phyloP scores from a whole-genome alignment of 2,797 vertebrate species.

The Acanthurus lineatus region DNA sequence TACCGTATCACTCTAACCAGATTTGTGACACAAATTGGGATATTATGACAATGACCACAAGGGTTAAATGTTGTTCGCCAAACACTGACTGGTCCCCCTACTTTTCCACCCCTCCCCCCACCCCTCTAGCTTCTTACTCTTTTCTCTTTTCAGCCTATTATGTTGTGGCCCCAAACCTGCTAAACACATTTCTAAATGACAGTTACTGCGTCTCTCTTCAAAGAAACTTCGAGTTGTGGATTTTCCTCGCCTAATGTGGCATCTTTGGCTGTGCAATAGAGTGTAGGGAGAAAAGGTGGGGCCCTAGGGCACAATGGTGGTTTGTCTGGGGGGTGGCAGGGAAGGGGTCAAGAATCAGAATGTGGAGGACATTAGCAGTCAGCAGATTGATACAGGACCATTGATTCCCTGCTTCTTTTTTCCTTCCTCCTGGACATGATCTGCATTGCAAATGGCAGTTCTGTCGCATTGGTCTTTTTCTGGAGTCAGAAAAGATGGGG shows the following conservation, averaged over 20 bases:
- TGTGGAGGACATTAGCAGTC: slow-evolving; percentile 89
- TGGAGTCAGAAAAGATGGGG: slow-evolving; percentile 80
- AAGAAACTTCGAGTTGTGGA: slow-evolving; percentile 82
- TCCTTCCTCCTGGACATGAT: slow-evolving; percentile 82
- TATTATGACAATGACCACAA: slow-evolving; percentile 86
- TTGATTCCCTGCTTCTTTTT: slow-evolving; percentile 84
- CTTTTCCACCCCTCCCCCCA: slow-evolving; percentile 46
- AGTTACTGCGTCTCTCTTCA: slow-evolving; percentile 79
- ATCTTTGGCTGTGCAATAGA: slow-evolving; percentile 76
- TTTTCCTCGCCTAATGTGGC: slow-evolving; percentile 86
- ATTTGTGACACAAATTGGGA: slow-evolving; percentile 88
- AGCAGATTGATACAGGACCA: slow-evolving; percentile 89
- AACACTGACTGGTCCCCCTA: slow-evolving; percentile 77
- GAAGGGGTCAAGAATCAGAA: slow-evolving; percentile 90
- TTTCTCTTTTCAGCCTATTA: slow-evolving; percentile 82
- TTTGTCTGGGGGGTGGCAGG: slow-evolving; percentile 80
- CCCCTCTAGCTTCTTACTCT: slow-evolving; percentile 39
- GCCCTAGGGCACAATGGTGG: slow-evolving; percentile 77
- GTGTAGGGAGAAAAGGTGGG: slow-evolving; percentile 66
- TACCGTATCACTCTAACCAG: slow-evolving; percentile 84
- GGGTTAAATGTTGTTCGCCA: slow-evolving; percentile 85
- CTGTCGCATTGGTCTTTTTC: slow-evolving; percentile 82
- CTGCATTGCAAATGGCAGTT: slow-evolving; percentile 89
- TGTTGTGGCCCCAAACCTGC: slow-evolving; percentile 82
- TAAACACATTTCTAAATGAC: slow-evolving; percentile 87